Evolutionary conservation across 2,888 invertebrate genomes (phyloP), one percentile per base, ranked within the genome.

Genomic region (Rosalia funebris): DNA sequence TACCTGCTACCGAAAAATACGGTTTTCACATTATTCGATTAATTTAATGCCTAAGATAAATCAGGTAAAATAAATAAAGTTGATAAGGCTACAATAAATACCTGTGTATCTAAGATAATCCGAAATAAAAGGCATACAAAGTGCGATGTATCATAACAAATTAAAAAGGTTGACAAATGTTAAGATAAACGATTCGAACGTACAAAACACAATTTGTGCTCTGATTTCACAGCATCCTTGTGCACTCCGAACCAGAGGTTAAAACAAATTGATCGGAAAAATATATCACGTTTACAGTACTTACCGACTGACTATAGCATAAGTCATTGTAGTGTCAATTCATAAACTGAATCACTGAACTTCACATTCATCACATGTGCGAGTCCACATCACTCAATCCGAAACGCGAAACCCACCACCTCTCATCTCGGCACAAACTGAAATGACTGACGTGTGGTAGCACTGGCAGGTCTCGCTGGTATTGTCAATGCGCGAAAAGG

Each of bases 331-430:
- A 72, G 69, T 62, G 57, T 64, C 65, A 61, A 63, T 69, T 68
- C 48, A 45, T 52, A 65, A 70, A 68, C 59, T 63, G 46, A 62
- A 64, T 65, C 63, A 65, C 58, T 65, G 65, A 68, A 69, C 65
- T 66, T 70, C 63, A 60, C 73, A 75, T 73, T 70, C 66, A 73
- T 73, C 73, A 75, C 75, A 75, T 72, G 75, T 74, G 73, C 72
- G 72, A 72, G 68, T 68, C 66, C 68, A 65, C 67, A 65, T 70
- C 61, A 63, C 61, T 59, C 61, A 60, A 63, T 64, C 55, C 50
- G 62, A 62, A 66, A 69, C 71, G 61, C 66, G 54, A 57, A 60
- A 68, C 65, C 48, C 44, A 58, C 66, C 63, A 60, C 61, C 62
- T 65, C 66, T 67, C 66, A 67, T 66, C 69, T 63, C 65, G 66